Evolutionary conservation across 2,888 invertebrate genomes (phyloP), one percentile per base, ranked within the genome.

Genomic region (Idaea biselata): DNA sequence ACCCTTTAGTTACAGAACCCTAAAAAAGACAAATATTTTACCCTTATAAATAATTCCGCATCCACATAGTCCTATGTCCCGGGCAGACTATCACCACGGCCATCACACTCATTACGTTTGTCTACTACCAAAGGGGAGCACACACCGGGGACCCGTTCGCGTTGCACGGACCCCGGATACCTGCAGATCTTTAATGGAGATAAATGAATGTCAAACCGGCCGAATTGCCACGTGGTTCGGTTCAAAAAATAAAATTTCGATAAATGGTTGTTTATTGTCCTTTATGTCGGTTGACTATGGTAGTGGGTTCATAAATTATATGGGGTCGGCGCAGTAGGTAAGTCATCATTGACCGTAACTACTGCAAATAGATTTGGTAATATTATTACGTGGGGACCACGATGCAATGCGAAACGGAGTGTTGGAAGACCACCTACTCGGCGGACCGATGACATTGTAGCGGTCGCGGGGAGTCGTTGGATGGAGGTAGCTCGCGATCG

Each of bases 171-270:
- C 66, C 72, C 69, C 71, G 66, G 71, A 62, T 74, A 78, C 81
- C 77, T 78, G 75, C 81, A 86, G 84, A 87, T 87, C 84, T 84
- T 75, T 87, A 90, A 92, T 90, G 83, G 87, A 90, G 90, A 91
- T 89, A 89, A 90, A 92, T 91, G 87, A 85, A 87, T 87, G 90
- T 87, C 90, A 89, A 88, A 89, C 85, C 80, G 83, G 84, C 87
- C 82, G 85, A 87, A 88, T 83, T 82, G 83, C 82, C 74, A 73
- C 74, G 75, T 73, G 71, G 69, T 65, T 67, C 70, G 68, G 71
- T 64, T 73, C 71, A 74, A 77, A 79, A n/a, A 77, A 18, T 18
- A 18, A 55, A 55, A 55, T 76, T 77, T 76, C 79, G 77, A 77
- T 79, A 73, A 74, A 71, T 76, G 72, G 75, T 75, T 78, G 74